Base-by-base conservation (phyloP, 2,888 invertebrate species). In the Agonum fuliginosum region DNA sequence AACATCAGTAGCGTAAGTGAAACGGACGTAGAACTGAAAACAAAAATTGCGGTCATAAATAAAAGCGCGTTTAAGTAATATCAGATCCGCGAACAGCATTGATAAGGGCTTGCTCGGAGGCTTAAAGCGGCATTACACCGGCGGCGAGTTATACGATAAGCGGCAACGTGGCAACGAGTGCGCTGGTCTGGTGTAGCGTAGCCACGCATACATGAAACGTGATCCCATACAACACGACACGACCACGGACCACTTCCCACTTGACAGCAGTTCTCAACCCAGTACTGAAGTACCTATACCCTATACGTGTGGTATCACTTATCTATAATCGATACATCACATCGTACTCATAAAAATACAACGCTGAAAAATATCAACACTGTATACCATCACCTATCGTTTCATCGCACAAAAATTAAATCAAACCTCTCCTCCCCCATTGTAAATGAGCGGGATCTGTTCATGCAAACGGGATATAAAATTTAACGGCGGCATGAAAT, bases 21-120 rank as follows among this genome's bases (percentile, higher is more conserved):
- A 75, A 75, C 75, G 51, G 34, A 75, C 75, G 67, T 75, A 48
- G 75, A 75, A 75, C 75, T 75, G 75, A 48, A 70, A 75, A 75
- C 75, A 67, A 75, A 75, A 75, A 75, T 75, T 75, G 67, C 65
- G 30, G 51, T 46, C 75, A 75, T 75, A 75, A 75, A 75, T 75
- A 75, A 75, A 75, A 75, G 67, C 62, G 62, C 48, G 75, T 67
- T 75, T 75, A 75, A 75, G 34, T 75, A 75, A 75, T 75, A 75
- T 75, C 75, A 67, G 75, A 75, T 75, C 67, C 75, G 75, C 65
- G 67, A 75, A 75, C 74, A 65, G 43, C 62, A 58, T 65, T 74
- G 74, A 74, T 74, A 74, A 74, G 74, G 58, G 20, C 67, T 37
- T 41, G 67, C 67, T 10, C 67, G n/a, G 37, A 41, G 74, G 74